Evolutionary conservation across 2,113 vertebrate genomes (phyloP), one percentile per base, ranked within the genome.

Genomic region (Rhineura floridana): DNA sequence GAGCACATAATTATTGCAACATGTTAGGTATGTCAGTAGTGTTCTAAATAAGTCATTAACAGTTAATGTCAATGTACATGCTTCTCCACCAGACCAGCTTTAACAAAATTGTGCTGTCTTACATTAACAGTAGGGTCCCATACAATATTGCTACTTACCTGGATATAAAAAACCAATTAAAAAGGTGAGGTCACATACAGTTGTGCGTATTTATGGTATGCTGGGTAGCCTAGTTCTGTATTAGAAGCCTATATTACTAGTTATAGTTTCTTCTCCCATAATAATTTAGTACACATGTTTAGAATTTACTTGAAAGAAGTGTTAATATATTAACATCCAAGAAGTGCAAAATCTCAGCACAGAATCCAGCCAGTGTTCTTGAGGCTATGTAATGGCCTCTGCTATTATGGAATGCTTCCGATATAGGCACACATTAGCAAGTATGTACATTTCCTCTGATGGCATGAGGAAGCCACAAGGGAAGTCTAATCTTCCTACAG

Each of bases 81-180:
- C 76, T 78, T 78, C 76, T 25, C 76, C 33, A 85, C 88, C 28
- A 10, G 91, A 85, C 25, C 1, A 6, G 12, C 44, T 23, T 69
- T 44, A 78, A 83, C n/a, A 4, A 86, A 75, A 85, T 2, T 30
- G 25, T 48, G 83, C 25, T 4, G n/a, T 72, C 39, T 67, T 59
- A 33, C 42, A 59, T 42, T 17, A 87, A 46, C 80, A 91, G 62
- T 19, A 88, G 89, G n/a, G n/a, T n/a, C 69, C 69, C 23, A 11
- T 42, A 81, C 69, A 80, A 12, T 88, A 52, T 46, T 25, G 48
- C 76, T 78, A 52, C 76, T 77, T 77, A 76, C 25, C 44, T 33
- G 46, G 46, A 15, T 48, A 48, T 15, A n/a, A 33, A n/a, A 33
- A 11, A 67, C 33, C 67, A 65, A 46, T 11, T 28, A 10, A 44